These are phyloP conservation scores for Calliphora vomitoria DNA, from an alignment of 2,888 invertebrate species.

Conservation along the genomic window DNA sequence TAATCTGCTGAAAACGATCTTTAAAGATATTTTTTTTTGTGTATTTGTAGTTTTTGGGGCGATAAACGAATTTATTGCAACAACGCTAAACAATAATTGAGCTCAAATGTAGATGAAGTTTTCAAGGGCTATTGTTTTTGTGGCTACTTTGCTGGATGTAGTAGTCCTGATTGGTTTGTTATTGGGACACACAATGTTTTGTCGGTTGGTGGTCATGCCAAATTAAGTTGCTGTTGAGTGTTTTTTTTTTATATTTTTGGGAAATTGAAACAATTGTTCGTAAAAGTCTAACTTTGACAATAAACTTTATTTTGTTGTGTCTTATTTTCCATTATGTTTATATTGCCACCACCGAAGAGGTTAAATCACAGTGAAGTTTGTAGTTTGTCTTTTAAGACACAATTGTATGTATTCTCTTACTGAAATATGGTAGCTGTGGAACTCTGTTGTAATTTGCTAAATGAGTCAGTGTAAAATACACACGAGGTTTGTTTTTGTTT, in stretches of 20 bases:
- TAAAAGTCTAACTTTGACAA: conserved; percentile 64
- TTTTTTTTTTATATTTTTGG: conserved; percentile 56
- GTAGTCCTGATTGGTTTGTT: conserved; percentile 58
- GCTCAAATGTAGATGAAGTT: conserved; percentile 73
- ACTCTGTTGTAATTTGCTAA: conserved; percentile 74
- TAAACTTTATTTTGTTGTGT: conserved; percentile 51
- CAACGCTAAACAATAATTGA: conserved; percentile 82
- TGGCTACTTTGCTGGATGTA: conserved; percentile 16
- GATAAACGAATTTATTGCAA: conserved; percentile 84
- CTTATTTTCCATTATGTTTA: conserved; percentile 58
- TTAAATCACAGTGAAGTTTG: conserved; percentile 32
- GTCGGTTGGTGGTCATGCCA: conserved; percentile 72
- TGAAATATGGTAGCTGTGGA: conserved; percentile 60
- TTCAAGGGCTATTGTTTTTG: conserved; percentile 73
- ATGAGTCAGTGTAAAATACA: conserved; percentile 79
- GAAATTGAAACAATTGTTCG: conserved; percentile 75
- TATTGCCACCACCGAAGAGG: conserved; percentile 76
- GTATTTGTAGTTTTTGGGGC: conserved; percentile 77
- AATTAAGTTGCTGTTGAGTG: conserved; percentile 75
- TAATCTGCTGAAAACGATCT: conserved; percentile 81
- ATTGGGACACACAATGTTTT: conserved; percentile 63
- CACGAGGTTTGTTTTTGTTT: conserved; percentile 71
- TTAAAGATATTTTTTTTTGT: conserved; percentile 75
- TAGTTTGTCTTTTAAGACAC: conserved; percentile 37
- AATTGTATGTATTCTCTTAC: background rate